These are phyloP conservation scores for Charanyca ferruginea DNA, from an alignment of 2,888 invertebrate species.

Conservation along the genomic window DNA sequence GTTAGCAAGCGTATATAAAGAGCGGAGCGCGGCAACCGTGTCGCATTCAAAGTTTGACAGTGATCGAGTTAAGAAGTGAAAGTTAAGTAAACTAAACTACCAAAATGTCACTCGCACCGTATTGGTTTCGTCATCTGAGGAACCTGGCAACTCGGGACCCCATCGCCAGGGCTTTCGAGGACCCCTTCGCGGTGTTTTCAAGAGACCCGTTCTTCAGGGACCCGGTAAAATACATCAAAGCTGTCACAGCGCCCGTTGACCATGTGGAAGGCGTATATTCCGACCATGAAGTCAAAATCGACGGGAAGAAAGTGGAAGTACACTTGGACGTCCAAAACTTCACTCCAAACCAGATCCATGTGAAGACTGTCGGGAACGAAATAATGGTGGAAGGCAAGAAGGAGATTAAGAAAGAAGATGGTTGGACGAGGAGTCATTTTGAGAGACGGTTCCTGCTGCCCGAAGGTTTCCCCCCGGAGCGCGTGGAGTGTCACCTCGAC, in stretches of 20 bases:
- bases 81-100: constrained; percentile 18
- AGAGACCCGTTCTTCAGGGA: constrained; percentile 86
- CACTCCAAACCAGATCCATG: constrained; percentile 94
- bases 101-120: constrained; percentile 85
- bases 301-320: constrained; percentile 93
- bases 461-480: constrained; percentile 93
- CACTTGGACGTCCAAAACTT: constrained; percentile 95
- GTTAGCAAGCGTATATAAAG: constrained; percentile 76
- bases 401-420: constrained; percentile 94
- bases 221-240: constrained; percentile 79
- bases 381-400: constrained; percentile 95
- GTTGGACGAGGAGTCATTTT: constrained; percentile 94
- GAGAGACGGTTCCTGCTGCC: constrained; percentile 94
- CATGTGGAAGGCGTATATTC: constrained; percentile 88
- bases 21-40: constrained; percentile 47
- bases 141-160: constrained; percentile 82
- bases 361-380: constrained; percentile 94
- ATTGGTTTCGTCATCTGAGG: constrained; percentile 86
- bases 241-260: constrained; percentile 74
- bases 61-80: constrained; percentile 16
- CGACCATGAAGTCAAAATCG: constrained; percentile 90
- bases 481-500: constrained; percentile 94
- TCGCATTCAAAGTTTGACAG: constrained; percentile 56
- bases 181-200: constrained; percentile 79
- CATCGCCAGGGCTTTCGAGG: constrained; percentile 77